Evolutionary conservation across 1,140 invertebrate species (phyloP).

Genomic region (Leguminivora glycinivorella): DNA sequence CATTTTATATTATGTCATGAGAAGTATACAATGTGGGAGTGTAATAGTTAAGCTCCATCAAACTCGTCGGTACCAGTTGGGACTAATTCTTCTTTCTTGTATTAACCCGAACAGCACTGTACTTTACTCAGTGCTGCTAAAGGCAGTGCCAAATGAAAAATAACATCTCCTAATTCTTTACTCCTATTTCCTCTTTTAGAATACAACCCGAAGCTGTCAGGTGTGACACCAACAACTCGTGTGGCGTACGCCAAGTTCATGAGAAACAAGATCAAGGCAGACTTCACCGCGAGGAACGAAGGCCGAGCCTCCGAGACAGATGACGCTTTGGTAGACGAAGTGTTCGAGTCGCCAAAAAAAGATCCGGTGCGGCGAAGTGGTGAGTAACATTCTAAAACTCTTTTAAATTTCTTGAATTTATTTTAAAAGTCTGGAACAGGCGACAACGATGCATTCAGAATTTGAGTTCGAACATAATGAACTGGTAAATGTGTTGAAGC

Average conservation of each 20-base stretch:
- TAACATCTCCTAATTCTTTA: not conserved
- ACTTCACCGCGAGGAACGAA: constrained; percentile 73
- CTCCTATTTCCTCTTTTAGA: constrained; percentile 68
- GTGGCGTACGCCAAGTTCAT: constrained; percentile 93
- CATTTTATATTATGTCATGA: no score
- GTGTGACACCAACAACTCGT: constrained; percentile 85
- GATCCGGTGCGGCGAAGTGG: constrained; percentile 36
- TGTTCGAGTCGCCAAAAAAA: constrained; percentile 53
- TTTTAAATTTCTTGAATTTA: no score
- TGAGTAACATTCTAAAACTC: constrained; percentile 33
- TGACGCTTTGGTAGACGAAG: constrained; percentile 60
- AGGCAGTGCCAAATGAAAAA: not conserved
- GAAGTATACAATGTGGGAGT: no score
- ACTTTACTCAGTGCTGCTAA: no score
- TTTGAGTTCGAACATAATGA: no score
- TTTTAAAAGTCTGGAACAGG: no score
- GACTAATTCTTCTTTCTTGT: no score
- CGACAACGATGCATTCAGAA: no score
- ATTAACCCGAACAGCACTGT: no score
- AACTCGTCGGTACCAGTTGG: no score
- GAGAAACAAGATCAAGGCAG: constrained; percentile 82
- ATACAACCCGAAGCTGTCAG: constrained; percentile 89
- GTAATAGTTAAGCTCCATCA: no score
- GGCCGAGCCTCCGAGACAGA: constrained; percentile 41
- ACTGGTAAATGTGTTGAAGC: no score